Percentiles rank a stretch among this genome's conserved stretches.
Evolutionary conservation across 2,888 invertebrate species (phyloP).

Genomic region (Parnassius smintheus): DNA sequence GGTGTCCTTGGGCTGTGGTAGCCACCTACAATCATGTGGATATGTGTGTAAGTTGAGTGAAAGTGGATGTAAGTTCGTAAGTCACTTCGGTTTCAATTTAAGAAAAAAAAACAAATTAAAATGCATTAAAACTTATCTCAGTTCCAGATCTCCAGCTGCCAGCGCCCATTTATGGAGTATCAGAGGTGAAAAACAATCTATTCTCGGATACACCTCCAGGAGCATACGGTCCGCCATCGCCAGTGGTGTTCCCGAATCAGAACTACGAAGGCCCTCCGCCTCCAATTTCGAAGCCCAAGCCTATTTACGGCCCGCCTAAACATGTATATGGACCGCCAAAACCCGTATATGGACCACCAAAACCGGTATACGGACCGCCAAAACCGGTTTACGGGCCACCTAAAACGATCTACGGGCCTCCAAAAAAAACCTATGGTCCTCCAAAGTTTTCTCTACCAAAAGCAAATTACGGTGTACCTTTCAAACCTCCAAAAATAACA

Average conservation of each 20-base stretch:
- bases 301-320: constrained; percentile 60
- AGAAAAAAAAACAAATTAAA: not conserved
- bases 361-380: constrained; percentile 67
- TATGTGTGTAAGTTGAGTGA: too few relatives aligned
- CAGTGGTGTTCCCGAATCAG: constrained; percentile 62
- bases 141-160: constrained; percentile 73
- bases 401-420: constrained; percentile 65
- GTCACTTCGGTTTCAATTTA: too few relatives aligned
- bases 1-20: too few relatives aligned
- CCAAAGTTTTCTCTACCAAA: constrained; percentile 56
- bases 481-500: constrained; percentile 54
- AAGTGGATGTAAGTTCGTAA: too few relatives aligned
- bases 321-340: constrained; percentile 68
- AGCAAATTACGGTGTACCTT: constrained; percentile 58
- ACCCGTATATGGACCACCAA: constrained; percentile 56
- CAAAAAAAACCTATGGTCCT: constrained; percentile 58
- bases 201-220: constrained; percentile 58
- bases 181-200: constrained; percentile 57
- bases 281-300: constrained; percentile 62
- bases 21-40: too few relatives aligned
- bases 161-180: constrained; percentile 82
- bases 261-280: constrained; percentile 78
- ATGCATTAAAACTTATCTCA: constrained; percentile 27
- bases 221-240: constrained; percentile 77
- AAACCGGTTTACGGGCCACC: constrained; percentile 62